Percentiles rank a stretch among this genome's conserved stretches.
These are phyloP conservation scores for Caenorhabditis remanei DNA, from an alignment of 1,140 invertebrate species.

Conservation along the genomic window DNA sequence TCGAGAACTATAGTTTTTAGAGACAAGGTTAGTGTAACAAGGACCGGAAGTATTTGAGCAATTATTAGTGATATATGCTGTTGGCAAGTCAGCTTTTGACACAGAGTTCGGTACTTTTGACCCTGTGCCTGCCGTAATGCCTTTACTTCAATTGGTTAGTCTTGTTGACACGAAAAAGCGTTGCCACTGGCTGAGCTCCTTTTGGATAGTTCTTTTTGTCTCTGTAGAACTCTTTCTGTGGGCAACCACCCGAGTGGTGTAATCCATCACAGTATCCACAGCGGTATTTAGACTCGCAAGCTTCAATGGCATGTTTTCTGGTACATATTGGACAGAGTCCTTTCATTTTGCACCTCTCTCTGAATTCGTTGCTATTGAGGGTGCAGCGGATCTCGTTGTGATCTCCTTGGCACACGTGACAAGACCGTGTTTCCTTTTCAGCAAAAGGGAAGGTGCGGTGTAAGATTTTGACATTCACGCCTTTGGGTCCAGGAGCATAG, in stretches of 20 bases:
- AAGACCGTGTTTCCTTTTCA: background rate
- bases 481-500: too few species aligned
- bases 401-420: too few species aligned
- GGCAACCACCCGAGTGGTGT: background rate
- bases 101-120: background rate
- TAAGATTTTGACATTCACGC: background rate
- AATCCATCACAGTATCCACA: background rate
- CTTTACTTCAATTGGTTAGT: background rate
- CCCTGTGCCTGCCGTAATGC: background rate
- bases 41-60: too few species aligned
- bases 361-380: too few species aligned
- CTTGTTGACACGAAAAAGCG: background rate
- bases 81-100: conserved; percentile 8
- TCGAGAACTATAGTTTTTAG: too few species aligned
- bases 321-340: background rate
- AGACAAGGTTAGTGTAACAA: too few species aligned
- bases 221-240: background rate
- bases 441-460: background rate
- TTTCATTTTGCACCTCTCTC: background rate
- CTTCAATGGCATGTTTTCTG: background rate
- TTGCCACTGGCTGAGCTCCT: background rate
- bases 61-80: background rate
- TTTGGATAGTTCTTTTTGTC: background rate
- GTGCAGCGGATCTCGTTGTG: too few species aligned
- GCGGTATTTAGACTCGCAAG: background rate